Evolutionary conservation across 2,113 vertebrate species (phyloP).

Genomic region (Aphelocoma coerulescens): DNA sequence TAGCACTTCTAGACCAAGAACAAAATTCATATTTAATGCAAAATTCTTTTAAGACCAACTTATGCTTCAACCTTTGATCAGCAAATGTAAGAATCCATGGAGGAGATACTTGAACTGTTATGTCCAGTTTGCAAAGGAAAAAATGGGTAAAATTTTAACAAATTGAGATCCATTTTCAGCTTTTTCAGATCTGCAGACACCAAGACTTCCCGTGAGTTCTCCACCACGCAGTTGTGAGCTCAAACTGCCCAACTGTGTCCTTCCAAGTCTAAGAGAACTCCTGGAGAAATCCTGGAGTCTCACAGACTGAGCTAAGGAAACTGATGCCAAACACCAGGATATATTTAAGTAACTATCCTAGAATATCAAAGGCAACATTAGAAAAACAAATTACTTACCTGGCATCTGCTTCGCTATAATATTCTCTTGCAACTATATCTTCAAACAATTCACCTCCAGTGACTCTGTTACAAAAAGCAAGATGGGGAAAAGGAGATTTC

Average conservation of each 20-base stretch:
- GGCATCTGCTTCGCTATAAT: slow-evolving; percentile 93
- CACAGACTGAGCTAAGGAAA: background rate
- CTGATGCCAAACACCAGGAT: slow-evolving; percentile 48
- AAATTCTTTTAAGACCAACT: background rate
- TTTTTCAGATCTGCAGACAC: background rate
- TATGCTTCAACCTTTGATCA: background rate
- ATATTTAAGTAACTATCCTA: background rate
- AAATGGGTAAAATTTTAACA: background rate
- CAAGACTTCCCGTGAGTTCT: background rate
- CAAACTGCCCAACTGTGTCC: background rate
- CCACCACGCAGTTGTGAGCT: background rate
- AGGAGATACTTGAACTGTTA: background rate
- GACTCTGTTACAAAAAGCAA: slow-evolving; percentile 73
- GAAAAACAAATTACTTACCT: slow-evolving; percentile 77
- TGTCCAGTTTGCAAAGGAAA: background rate
- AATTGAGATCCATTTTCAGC: background rate
- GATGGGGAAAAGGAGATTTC: background rate
- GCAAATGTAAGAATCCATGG: background rate
- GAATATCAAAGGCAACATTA: background rate
- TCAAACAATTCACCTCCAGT: slow-evolving; percentile 92
- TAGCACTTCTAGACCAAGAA: background rate
- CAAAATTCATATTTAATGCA: background rate
- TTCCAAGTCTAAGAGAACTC: background rate
- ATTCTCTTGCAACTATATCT: slow-evolving; percentile 91
- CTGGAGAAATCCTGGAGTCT: background rate